Evolutionary conservation across 92 coral and sea anemone genomes (phyloP), one percentile per base, ranked within the genome.

Genomic region (Porites evermanni): DNA sequence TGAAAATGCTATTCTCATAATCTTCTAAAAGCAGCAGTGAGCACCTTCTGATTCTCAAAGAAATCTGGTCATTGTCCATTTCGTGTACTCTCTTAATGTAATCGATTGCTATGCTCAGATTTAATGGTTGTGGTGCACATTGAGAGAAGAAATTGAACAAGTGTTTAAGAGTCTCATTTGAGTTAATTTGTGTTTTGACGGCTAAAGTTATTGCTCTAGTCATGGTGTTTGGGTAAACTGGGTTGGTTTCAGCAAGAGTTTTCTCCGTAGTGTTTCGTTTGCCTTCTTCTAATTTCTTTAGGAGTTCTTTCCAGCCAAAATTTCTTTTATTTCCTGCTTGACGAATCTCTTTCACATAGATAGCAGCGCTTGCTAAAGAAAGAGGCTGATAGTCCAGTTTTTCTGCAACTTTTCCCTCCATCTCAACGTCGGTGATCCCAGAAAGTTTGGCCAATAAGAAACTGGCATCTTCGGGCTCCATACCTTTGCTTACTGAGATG

Each of bases 281-380:
- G 12, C 82, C 76, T 51, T 64, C 6, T 6, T 24, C 51, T 16
- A 76, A 64, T 59, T 56, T 76, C 47, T 56, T 8, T 3, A 76
- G 47, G 80, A 56, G 59, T 13, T 76, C 67, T 1, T 56, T 58
- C 80, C 80, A 76, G 20, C 67, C 67, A 10, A 52, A 74, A 74
- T 74, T 52, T 18, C 64, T 4, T 2, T 2, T 8, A 6, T 2
- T 38, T 74, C 12, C 23, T 64, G 4, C 20, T 1, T 52, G 16
- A 5, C 78, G 64, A 53, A 53, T 38, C 16, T 54, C 18, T 67
- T 75, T 82, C 61, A 88, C 83, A 63, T 74, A 82, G 53, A 53
- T 56, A 14, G 87, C 91, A 51, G 91, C 91, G 17, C 68, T 65
- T 3, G 87, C 91, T 72, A 88, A 65, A 8, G 91, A 87, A 26